Percentiles rank a stretch among this genome's conserved stretches.
phyloP scores from a whole-genome alignment of 2,888 invertebrate species.

The Macrophya annulata region DNA sequence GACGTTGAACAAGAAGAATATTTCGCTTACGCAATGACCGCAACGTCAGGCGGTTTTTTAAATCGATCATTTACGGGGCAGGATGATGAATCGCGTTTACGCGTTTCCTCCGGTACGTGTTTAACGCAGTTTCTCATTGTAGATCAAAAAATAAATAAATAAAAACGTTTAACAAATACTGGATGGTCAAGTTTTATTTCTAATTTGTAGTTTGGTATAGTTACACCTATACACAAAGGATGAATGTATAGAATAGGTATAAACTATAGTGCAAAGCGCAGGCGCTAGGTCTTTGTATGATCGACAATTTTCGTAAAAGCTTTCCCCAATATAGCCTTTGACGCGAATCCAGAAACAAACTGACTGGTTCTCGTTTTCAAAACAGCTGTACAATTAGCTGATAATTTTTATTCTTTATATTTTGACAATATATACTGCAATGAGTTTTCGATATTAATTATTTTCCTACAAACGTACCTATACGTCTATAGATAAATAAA shows the following conservation, averaged over 20 bases:
- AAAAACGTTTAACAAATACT: not conserved
- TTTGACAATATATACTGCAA: not conserved
- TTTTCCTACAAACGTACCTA: not conserved
- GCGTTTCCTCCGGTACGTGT: not conserved
- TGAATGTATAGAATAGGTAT: not conserved
- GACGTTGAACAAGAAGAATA: conserved; percentile 25
- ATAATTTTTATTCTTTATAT: not conserved
- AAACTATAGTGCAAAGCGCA: conserved; percentile 1
- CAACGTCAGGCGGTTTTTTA: conserved; percentile 21
- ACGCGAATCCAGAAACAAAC: conserved; percentile 13
- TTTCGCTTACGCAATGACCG: conserved; percentile 11
- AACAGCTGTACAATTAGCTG: not conserved
- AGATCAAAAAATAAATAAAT: not conserved
- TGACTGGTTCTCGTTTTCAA: not conserved
- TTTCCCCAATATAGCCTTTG: conserved; percentile 26
- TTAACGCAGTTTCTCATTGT: not conserved
- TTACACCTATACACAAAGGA: not conserved
- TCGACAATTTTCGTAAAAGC: conserved; percentile 44
- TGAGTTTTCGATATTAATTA: not conserved
- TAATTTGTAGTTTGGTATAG: not conserved
- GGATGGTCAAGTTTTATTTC: not conserved
- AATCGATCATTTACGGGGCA: conserved; percentile 7
- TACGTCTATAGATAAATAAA: not conserved
- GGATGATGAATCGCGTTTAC: not conserved
- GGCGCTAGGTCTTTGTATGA: conserved; percentile 24